Evolutionary conservation across 2,797 vertebrate genomes (phyloP), one percentile per base, ranked within the genome.

Genomic region (Leptoclinus maculatus): DNA sequence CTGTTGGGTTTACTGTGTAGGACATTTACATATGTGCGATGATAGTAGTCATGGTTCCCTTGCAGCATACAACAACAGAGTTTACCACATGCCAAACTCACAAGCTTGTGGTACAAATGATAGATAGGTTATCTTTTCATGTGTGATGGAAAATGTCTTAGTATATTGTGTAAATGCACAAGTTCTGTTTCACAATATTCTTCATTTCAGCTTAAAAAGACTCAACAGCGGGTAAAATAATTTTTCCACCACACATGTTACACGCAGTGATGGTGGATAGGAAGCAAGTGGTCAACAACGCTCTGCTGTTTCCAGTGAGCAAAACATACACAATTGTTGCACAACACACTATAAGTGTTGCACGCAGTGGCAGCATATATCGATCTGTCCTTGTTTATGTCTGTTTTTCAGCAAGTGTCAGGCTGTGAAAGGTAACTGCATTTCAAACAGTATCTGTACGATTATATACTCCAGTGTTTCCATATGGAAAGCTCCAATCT

Each of bases 21-120:
- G 39, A 66, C 7, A 60, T 62, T 36, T 39, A 49, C 51, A 27
- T 41, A 6, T 39, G 21, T 47, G 10, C 43, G 11, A 38, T 49
- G 4, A 41, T 39, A 5, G 78, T 75, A n/a, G n/a, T n/a, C 56
- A 74, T 34, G 39, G 64, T 83, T 59, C 66, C 59, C 2, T 6
- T 7, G 21, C 11, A 65, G 53, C 13, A 41, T 4, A 38, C 32
- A 53, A 14, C 59, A 76, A 80, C 21, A 70, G 19, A 14, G 0
- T 60, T 43, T 4, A 21, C 12, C 7, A 34, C 68, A 60, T 45
- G 29, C 16, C 27, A 43, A 12, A 51, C 25, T 16, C 14, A 12
- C 7, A 21, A 69, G 32, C 17, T 1, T 49, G 14, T 58, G 25
- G 11, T 25, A n/a, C 4, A 3, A n/a, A n/a, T n/a, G 17, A 10